Conservation (phyloP, 1,140 invertebrate genomes). For the Zaprionus kolodkinae region DNA sequence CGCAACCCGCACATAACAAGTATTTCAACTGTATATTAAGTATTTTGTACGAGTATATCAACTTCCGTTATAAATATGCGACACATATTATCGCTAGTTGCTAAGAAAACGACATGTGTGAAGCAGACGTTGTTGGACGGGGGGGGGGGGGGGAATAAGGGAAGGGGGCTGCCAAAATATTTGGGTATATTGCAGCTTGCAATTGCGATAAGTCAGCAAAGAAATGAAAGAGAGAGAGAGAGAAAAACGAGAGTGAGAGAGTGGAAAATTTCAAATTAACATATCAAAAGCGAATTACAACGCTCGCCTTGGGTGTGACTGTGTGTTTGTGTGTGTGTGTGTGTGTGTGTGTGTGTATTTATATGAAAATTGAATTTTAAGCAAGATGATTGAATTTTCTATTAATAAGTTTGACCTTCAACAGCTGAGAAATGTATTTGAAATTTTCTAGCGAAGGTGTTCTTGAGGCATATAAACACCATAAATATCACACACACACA, state of each 20-base stretch:
- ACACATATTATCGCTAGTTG: conserved; percentile 34
- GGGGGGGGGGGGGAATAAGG: too few species aligned
- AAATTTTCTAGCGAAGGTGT: conserved; percentile 51
- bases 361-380: conserved; percentile 73
- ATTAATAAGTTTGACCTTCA: conserved; percentile 81
- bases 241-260: conserved; percentile 19
- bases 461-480: conserved; percentile 47
- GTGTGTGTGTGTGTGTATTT: conserved; percentile 44
- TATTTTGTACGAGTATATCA: conserved; percentile 49
- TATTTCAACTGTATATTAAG: conserved; percentile 26
- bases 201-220: conserved; percentile 32
- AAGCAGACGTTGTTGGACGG: not conserved
- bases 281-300: conserved; percentile 66
- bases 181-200: conserved; percentile 34
- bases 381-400: conserved; percentile 80
- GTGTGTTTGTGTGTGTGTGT: conserved; percentile 20
- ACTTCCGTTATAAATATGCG: conserved; percentile 52
- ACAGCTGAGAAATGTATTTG: conserved; percentile 47
- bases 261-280: conserved; percentile 54
- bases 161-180: conserved; percentile 1
- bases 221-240: conserved; percentile 41
- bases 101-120: conserved; percentile 15
- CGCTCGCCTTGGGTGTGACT: conserved; percentile 19
- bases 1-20: conserved; percentile 35
- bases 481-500: conserved; percentile 47